Evolutionary conservation across 1,140 invertebrate genomes (phyloP), one percentile per base, ranked within the genome.

Genomic region (Pollicipes pollicipes): DNA sequence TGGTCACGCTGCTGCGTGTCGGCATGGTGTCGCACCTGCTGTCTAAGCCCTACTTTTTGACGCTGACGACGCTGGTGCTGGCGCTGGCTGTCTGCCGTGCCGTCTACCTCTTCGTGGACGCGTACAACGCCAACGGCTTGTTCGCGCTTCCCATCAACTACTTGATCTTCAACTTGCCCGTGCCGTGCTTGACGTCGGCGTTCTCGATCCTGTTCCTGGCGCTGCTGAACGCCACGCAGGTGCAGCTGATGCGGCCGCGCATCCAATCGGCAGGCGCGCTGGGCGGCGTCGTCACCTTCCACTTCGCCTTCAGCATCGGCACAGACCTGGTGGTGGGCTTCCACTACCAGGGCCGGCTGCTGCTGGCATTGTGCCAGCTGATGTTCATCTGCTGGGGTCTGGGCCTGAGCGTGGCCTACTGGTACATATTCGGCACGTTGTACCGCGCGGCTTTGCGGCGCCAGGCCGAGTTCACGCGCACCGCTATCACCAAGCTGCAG

Each of bases 141-240:
- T 84, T 93, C 74, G 88, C 88, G 63, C 83, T 86, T n/a, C 86
- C 89, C 64, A 78, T 93, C 17, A 88, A 89, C 63, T 86, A 89
- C 72, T 85, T 94, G 27, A 78, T 94, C 1, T 84, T 91, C 70
- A 87, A 91, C 76, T 83, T 92, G 31, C 89, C 89, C 0, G 87
- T 89, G 27, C 91, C 91, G 70, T 86, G 93, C 69, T 77, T 95
- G 21, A 89, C 90, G 26, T 87, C 91, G 2, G 87, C 90, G 0
- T 95, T 95, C 78, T 87, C 90, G 21, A 86, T 91, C 27, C 83
- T 94, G 6, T 90, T 94, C 74, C 80, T 93, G 8, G 93, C 90
- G 74, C 80, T 95, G 4, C 82, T 93, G 0, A 85, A 88, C 32
- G 88, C 89, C 72, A 85, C 85, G 16, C 82, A 79, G 91, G 72